Evolutionary conservation across 2,888 invertebrate genomes (phyloP), one percentile per base, ranked within the genome.

Genomic region (Thecophora atra): DNA sequence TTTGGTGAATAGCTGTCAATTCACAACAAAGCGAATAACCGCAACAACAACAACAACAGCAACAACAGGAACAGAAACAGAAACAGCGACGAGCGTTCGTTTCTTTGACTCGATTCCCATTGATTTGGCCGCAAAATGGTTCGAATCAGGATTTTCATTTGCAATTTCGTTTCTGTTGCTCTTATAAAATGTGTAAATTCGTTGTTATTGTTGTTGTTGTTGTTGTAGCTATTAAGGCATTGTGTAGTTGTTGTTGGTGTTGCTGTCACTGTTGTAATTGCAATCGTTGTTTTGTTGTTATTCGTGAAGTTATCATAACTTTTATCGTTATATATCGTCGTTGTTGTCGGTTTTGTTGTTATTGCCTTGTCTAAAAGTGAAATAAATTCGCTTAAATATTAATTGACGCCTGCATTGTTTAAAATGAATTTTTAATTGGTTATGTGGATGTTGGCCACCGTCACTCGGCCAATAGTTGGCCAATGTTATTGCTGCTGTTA

Each of bases 361-460:
- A 19, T 30, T 62, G 1, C 42, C 63, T 30, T n/a, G 47, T 47
- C n/a, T 47, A 47, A 47, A 47, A 42, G 15, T 24, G 42, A 44
- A 21, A 21, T 26, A 56, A 24, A 64, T 47, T 64, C 64, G 47
- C 26, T 64, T 47, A 64, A 51, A 51, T 47, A 64, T 47, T 64
- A 17, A 44, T 47, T 51, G 47, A 47, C 19, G 21, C 64, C 47
- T 47, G 51, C 42, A 56, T 56, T 24, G 56, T 54, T 67, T 19
- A 17, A 67, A 67, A 67, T 56, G 56, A 67, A 67, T 67, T 56
- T 67, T 37, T 67, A 67, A 67, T 67, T 67, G 67, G 67, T 67
- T 67, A 37, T 56, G 42, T 67, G 52, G 28, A 52, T 28, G 66
- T 19, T 30, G 19, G 4, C 24, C 37, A 19, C 52, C 66, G 30